A percentile compares a stretch with the other conserved stretches of the same genome.
Conservation (phyloP, 1,140 invertebrate genomes). For the Lasioglossum albipes region DNA sequence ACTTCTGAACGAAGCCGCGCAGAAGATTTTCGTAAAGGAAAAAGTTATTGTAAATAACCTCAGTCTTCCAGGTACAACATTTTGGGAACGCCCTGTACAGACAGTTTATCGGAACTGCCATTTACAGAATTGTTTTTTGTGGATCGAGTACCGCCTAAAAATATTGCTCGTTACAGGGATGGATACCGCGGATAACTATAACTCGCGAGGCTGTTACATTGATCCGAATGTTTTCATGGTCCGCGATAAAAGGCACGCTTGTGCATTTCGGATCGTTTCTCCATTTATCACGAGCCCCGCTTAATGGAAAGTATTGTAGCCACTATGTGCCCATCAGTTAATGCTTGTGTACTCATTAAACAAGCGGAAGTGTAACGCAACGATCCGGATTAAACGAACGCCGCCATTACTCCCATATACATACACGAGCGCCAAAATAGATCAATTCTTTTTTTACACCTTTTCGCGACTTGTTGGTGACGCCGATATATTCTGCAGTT, state of each 20-base stretch:
- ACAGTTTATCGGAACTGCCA: no score
- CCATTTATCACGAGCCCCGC: constrained; percentile 45
- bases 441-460: neutral
- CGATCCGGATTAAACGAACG: constrained; percentile 18
- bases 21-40: no score
- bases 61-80: no score
- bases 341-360: constrained; percentile 50
- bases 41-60: no score
- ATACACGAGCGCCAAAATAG: neutral
- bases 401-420: neutral
- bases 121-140: no score
- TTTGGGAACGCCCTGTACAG: no score
- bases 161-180: no score
- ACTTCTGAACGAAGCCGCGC: no score
- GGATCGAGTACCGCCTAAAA: no score
- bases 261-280: constrained; percentile 36
- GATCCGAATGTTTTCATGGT: constrained; percentile 27
- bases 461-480: neutral
- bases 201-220: constrained; percentile 1
- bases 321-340: constrained; percentile 54
- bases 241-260: constrained; percentile 39
- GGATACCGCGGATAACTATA: neutral
- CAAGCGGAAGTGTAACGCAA: constrained; percentile 28
- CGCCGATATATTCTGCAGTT: neutral
- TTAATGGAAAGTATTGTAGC: constrained; percentile 47